Base-by-base conservation (phyloP, 1,140 invertebrate genomes). In the Sycophaga agraensis region DNA sequence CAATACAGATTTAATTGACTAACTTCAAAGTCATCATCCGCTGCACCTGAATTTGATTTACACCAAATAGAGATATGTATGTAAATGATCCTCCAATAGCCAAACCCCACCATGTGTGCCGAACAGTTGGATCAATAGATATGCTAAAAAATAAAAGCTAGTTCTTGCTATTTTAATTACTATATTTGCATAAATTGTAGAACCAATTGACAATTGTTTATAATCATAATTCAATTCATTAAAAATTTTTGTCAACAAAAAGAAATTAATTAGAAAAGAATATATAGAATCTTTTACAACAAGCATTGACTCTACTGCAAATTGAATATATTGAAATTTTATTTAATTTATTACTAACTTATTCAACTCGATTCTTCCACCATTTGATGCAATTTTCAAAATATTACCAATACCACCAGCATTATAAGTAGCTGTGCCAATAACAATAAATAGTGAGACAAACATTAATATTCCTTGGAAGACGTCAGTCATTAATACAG, bases 1-100 rank as follows among this genome's bases (percentile, higher is more conserved):
- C 9, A 31, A 19, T 17, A 49, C 1, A 3, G 1, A 49, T 49
- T 17, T 4, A 26, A n/a, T 31, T 16, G 17, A 63, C 66, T 60
- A 84, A 86, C 70, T 84, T 87, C 1, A 93, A 85, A 5, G 91
- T 91, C 19, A 95, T 75, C 21, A 94, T 84, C 35, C 95, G 78
- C 76, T 97, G 95, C 1, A 98, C 88, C 84, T 96, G 90, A 0
- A 88, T 83, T 79, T 95, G 92, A 74, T 94, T 94, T 0, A 91
- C 89, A 0, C 86, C 92, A 75, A 92, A 93, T 1, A 94, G 71
- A 5, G 89, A 85, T 19, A 91, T 73, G 77, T 88, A 94, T 0
- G 89, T 91, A 69, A 91, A 88, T 24, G 84, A 78, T 1, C 91
- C 91, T 2, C 93, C 92, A 54, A 95, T 80, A 1, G 85, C 76